Base-by-base conservation (phyloP, 1,140 invertebrate genomes). In the Araneus ventricosus region DNA sequence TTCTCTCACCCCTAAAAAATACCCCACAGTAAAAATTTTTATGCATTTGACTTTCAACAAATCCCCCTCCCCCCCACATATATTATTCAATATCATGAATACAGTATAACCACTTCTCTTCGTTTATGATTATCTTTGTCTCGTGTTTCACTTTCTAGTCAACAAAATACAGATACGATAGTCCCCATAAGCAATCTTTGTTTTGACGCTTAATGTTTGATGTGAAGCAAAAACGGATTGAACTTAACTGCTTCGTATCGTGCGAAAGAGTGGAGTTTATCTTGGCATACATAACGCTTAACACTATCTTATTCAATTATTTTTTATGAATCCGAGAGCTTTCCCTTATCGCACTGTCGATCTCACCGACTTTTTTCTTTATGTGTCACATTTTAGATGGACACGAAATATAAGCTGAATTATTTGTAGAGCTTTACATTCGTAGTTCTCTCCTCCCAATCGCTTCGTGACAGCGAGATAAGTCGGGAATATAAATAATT, bases 361-460 rank as follows among this genome's bases (percentile, higher is more conserved):
- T 84, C 82, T 84, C 10, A n/a, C 41, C 45, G 82, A 6, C 27
- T 52, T 84, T 27, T 57, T 52, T 52, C 82, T 84, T 84, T 52
- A 84, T 84, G 82, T 84, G 82, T 27, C 82, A 52, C 45, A 30
- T 84, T 52, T 84, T 84, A 45, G 82, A 84, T 84, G 22, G 39
- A 52, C 82, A 84, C 39, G 82, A 52, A 84, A 75, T 75, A 75
- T 75, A 75, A 75, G 34, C 82, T 57, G 82, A 84, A 45, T 75
- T 75, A 75, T 75, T 75, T 34, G 70, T 34, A 37, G 70, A 8
- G 70, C 30, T 75, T 75, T 75, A 75, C 82, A 84, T 57, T 52
- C 82, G 27, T 52, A 84, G 82, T 84, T 57, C 82, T n/a, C 82
- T 84, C 80, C 82, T 84, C 82, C 82, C 82, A 84, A 84, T 84